Percentiles rank a stretch among this genome's conserved stretches.
phyloP scores from a whole-genome alignment of 2,888 invertebrate species.

The Nipponacmea schrenckii region DNA sequence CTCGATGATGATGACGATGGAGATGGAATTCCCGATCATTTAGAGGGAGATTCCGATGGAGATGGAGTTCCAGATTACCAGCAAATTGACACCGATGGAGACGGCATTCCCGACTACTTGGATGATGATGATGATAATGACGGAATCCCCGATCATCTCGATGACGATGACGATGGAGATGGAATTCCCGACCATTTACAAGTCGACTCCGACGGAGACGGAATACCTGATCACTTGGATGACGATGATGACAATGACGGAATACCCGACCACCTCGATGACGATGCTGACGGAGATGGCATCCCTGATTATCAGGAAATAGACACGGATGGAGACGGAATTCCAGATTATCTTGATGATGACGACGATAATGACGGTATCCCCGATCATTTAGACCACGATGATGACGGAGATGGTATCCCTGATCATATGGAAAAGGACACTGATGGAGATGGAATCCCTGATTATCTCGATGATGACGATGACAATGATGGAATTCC shows the following conservation, averaged over 20 bases:
- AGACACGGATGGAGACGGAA: conserved; percentile 39
- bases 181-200: conserved; percentile 37
- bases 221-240: conserved; percentile 55
- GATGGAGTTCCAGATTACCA: conserved; percentile 60
- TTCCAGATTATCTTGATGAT: conserved; percentile 46
- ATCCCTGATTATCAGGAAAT: conserved; percentile 45
- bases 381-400: conserved; percentile 38
- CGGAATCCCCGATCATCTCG: conserved; percentile 47
- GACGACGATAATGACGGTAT: conserved; percentile 52
- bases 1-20: conserved; percentile 45
- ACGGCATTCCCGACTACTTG: conserved; percentile 38
- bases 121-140: conserved; percentile 28
- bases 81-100: conserved; percentile 36
- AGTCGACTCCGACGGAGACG: conserved; percentile 53
- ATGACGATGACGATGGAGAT: conserved; percentile 50
- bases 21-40: conserved; percentile 52
- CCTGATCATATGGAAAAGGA: conserved; percentile 47
- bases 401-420: conserved; percentile 46
- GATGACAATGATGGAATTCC: conserved; percentile 50
- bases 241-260: conserved; percentile 56
- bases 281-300: conserved; percentile 54
- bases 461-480: conserved; percentile 47
- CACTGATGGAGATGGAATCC: conserved; percentile 52
- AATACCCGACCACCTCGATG: conserved; percentile 44
- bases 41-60: conserved; percentile 49